Conservation (phyloP, 2,113 vertebrate genomes). For the Taxidea taxus region DNA sequence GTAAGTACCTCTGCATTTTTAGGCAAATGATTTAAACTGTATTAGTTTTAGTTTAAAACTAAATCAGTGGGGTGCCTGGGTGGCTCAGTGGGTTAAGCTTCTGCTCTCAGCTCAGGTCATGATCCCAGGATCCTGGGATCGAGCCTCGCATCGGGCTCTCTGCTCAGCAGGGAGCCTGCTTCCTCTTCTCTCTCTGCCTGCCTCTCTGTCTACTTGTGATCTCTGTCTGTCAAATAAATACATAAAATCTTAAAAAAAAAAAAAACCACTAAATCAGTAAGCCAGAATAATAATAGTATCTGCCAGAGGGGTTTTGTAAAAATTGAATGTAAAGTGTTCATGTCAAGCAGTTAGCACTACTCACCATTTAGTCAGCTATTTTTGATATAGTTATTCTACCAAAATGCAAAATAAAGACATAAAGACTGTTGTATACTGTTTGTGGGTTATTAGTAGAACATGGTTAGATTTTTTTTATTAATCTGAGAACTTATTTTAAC, state of each 20-base stretch:
- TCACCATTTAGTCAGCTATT: background rate
- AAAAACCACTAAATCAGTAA: background rate
- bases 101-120: too few relatives aligned
- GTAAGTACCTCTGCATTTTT: background rate
- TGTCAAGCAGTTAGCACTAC: background rate
- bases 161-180: too few relatives aligned
- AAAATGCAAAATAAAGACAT: background rate
- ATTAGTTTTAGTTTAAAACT: background rate
- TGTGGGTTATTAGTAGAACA: background rate
- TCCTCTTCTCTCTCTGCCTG: too few relatives aligned
- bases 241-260: too few relatives aligned
- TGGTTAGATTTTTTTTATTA: background rate
- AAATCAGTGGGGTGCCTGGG: too few relatives aligned
- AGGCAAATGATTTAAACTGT: background rate
- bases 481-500: background rate
- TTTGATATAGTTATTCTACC: background rate
- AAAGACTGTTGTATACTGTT: background rate
- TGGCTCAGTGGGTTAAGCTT: too few relatives aligned
- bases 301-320: background rate
- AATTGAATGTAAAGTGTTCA: background rate
- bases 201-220: too few relatives aligned
- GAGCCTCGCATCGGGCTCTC: too few relatives aligned
- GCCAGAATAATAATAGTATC: background rate
- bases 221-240: too few relatives aligned
- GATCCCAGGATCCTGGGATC: too few relatives aligned